phyloP scores from a whole-genome alignment of 2,797 vertebrate genomes.

The Lagorchestes hirsutus region DNA sequence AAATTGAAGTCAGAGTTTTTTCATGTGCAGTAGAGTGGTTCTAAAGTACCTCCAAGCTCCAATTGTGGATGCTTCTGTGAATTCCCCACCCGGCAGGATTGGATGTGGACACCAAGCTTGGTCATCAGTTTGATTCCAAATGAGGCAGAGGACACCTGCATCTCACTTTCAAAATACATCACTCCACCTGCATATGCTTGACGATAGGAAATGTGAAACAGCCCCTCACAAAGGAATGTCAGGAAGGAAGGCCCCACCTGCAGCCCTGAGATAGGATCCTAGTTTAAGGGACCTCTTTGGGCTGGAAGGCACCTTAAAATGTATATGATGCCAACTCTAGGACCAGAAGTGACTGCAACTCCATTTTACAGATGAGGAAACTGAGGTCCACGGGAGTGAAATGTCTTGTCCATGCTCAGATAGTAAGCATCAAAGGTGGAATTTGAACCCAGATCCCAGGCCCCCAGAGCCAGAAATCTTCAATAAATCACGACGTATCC shows the following conservation, averaged over 20 bases:
- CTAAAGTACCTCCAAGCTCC: neutral
- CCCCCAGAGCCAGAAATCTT: neutral
- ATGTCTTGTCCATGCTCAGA: neutral
- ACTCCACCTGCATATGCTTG: neutral
- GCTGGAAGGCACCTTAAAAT: neutral
- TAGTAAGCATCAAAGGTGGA: neutral
- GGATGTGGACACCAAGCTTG: neutral
- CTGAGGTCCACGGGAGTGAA: neutral
- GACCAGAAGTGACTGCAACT: neutral
- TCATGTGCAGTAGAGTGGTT: neutral
- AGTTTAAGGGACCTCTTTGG: neutral
- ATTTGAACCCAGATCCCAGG: neutral
- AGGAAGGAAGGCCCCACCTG: neutral
- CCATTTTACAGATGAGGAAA: neutral
- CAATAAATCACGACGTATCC: neutral
- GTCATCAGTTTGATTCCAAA: neutral
- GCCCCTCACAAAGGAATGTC: neutral
- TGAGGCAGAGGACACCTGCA: neutral
- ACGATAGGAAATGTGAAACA: neutral
- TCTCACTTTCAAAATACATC: neutral
- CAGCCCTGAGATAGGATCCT: neutral
- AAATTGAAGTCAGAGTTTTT: neutral
- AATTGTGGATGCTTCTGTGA: too few relatives aligned
- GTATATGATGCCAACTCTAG: neutral
- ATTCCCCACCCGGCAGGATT: neutral